Evolutionary conservation across 2,113 vertebrate genomes (phyloP), one percentile per base, ranked within the genome.

Genomic region (Microcebus ravelobensis): DNA sequence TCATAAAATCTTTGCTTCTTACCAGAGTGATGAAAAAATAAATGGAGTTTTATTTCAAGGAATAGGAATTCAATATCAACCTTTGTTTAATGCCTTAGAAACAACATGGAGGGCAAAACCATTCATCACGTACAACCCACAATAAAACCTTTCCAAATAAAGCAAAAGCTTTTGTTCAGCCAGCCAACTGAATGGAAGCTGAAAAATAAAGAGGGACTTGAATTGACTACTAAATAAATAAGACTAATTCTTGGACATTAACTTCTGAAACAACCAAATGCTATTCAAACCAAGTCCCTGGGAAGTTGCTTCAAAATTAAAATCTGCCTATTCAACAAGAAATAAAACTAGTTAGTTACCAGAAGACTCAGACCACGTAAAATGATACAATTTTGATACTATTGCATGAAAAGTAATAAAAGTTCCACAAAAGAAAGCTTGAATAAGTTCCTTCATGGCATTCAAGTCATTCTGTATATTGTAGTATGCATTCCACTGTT

Each of bases 51-150:
- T 82, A 74, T 97, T 97, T 96, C 90, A 95, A 87, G 61, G 71
- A 21, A 39, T 90, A 94, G 81, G 63, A 61, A 88, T 96, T 88
- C 77, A 48, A 48, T 96, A 89, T 94, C 77, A 97, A 82, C 92
- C 92, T 92, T 97, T 97, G 83, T 96, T 96, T 96, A 90, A 77
- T 93, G 55, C 57, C 59, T 98, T 91, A 87, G 39, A 97, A 97
- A 95, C 55, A 97, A 94, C 1, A 73, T 57, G 36, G 67, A 96
- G 61, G 36, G 74, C 48, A 98, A 96, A 97, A 68, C 1, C 52
- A 65, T 92, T 20, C 17, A 96, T 90, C 65, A 95, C 67, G 92
- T 95, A 61, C 13, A 61, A 94, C 25, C 65, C 55, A 85, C 17
- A 92, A 80, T 36, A 92, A 65, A 95, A 96, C 52, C 90, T 87